Base-by-base conservation (phyloP, 2,113 vertebrate species). In the Nyctereutes procyonoides region DNA sequence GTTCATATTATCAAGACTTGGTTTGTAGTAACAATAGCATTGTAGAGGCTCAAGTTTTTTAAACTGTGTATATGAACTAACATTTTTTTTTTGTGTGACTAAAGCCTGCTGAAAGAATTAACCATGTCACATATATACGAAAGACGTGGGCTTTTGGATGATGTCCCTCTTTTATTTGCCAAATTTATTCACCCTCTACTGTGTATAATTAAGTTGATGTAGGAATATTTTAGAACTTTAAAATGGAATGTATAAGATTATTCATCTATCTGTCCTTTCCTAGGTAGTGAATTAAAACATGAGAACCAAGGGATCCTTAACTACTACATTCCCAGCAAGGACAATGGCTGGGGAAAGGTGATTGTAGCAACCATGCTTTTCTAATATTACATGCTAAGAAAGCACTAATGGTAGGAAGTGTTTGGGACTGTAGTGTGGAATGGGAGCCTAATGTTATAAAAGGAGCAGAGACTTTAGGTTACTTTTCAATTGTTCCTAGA, bases 261-360 rank as follows among this genome's bases (percentile, higher is more conserved):
- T 51, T 96, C 48, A 81, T 48, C 8, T 83, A 35, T 82, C 38
- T 94, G 90, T 87, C 30, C 60, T 91, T 95, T 97, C 20, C 73
- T 98, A 99, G 99, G 99, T 95, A 99, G 99, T 35, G 96, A 99
- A 97, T 98, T 99, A 73, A 99, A 99, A 96, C 99, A 99, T 9
- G 99, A 99, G 96, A 99, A 99, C 98, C 99, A 99, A 96, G 99
- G 99, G 71, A 99, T 99, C 99, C 99, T 99, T 28, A 99, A 99
- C 98, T 99, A 99, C 97, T 99, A 99, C 98, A 97, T 99, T 98
- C 99, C 99, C 96, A 99, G 99, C 98, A 99, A 99, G 98, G 98
- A 99, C 92, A 99, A 99, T 53, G 99, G 98, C 97, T 99, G 99
- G 99, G 99, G 99, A 90, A 99, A 99, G 99, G 99, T 99, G 99